Conservation (phyloP, 2,888 invertebrate species). For the Aphidius colemani region DNA sequence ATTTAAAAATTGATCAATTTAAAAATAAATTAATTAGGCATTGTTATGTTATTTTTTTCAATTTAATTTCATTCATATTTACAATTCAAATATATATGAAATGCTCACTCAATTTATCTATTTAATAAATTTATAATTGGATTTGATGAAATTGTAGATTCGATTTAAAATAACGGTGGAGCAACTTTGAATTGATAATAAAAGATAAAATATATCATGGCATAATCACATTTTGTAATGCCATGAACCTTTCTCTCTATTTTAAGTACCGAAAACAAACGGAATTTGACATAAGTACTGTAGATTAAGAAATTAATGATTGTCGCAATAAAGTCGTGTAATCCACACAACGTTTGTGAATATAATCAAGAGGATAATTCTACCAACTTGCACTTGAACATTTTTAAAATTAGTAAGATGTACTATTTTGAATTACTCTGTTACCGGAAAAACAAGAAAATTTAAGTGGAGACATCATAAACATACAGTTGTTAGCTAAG, state of each 20-base stretch:
- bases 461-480: background rate
- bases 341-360: conserved; percentile 19
- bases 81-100: no score
- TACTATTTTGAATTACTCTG: conserved; percentile 19
- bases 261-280: conserved; percentile 7
- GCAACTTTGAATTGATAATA: no score
- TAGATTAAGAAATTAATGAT: conserved; percentile 30
- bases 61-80: no score
- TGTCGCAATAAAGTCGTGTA: conserved; percentile 25
- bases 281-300: conserved; percentile 27
- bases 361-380: conserved; percentile 22
- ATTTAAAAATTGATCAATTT: no score
- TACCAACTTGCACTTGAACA: conserved; percentile 11
- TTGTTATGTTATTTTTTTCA: no score
- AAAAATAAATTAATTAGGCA: no score
- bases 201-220: no score
- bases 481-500: background rate
- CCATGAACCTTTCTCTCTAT: background rate
- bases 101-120: no score
- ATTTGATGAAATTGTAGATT: no score
- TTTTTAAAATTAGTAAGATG: background rate
- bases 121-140: no score
- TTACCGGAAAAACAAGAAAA: background rate
- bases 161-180: no score
- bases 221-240: no score